Evolutionary conservation across 2,888 invertebrate species (phyloP), one percentile per base, ranked within the genome.

Genomic region (Caenorhabditis sinica): DNA sequence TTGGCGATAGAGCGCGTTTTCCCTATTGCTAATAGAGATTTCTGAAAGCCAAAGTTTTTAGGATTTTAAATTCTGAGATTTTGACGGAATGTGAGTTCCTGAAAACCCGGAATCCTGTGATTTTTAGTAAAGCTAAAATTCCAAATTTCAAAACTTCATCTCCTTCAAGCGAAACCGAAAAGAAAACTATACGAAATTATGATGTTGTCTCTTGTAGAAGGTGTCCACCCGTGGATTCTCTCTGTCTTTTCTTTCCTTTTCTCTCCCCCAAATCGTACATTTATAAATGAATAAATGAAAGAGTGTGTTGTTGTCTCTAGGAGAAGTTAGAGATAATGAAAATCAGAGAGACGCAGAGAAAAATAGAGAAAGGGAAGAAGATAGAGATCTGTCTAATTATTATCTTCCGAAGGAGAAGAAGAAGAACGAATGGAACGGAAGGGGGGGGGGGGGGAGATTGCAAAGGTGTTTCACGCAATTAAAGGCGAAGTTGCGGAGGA

Each of bases 361-460:
- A 58, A n/a, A n/a, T n/a, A n/a, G n/a, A n/a, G n/a, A n/a, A n/a
- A 20, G 40, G 28, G 30, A 76, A 23, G 66, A 45, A 79, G 33
- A 72, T 43, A 72, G 49, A 75, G 51, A 51, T 68, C 68, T 56
- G 28, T 75, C 66, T 75, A 75, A 75, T 75, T 75, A 75, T 75
- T 75, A 75, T 75, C 75, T 66, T 75, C 66, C 33, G 51, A 56
- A 15, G 36, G 13, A 33, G n/a, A 51, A 11, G 68, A 20, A n/a
- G 43, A 40, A 58, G 40, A n/a, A 49, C n/a, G 49, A 33, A 75
- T 51, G 61, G 60, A 71, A 51, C 51, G 63, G 73, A 23, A 28
- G 20, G 73, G 58, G 30, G 23, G 17, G 28, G 13, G 36, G 17
- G 33, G 25, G n/a, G n/a, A n/a, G n/a, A n/a, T n/a, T n/a, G n/a